Conservation (phyloP, 2,113 vertebrate genomes). For the Mesoclemmys tuberculata region DNA sequence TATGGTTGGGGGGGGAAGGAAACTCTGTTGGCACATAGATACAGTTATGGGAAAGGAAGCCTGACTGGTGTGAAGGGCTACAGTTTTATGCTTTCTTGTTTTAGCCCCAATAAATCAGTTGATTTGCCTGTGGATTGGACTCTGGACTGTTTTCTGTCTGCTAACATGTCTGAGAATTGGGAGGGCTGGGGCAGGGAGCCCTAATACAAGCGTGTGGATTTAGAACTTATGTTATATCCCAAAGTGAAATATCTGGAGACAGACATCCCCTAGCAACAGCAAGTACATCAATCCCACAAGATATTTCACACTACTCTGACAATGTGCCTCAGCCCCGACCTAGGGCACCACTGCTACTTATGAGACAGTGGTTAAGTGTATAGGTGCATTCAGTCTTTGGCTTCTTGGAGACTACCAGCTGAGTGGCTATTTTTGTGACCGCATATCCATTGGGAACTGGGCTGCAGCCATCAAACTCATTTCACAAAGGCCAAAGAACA, state of each 20-base stretch:
- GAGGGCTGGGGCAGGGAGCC: too few relatives aligned
- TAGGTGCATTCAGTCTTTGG: neutral
- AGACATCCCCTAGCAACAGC: neutral
- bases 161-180: too few relatives aligned
- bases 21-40: too few relatives aligned
- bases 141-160: too few relatives aligned
- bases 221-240: neutral
- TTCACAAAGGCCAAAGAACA: neutral
- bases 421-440: neutral
- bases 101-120: too few relatives aligned
- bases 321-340: neutral
- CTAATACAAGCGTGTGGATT: neutral
- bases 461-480: neutral
- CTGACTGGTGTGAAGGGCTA: too few relatives aligned
- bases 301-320: neutral
- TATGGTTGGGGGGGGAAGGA: too few relatives aligned
- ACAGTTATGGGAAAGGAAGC: too few relatives aligned
- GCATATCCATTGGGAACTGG: neutral
- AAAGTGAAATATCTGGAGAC: neutral
- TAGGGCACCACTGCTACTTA: neutral
- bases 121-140: too few relatives aligned
- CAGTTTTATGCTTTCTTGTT: too few relatives aligned
- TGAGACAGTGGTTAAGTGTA: accelerated
- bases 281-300: neutral
- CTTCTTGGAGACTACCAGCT: neutral